These are phyloP conservation scores for Pheucticus melanocephalus DNA, from an alignment of 2,113 vertebrate genomes.

Conservation along the genomic window DNA sequence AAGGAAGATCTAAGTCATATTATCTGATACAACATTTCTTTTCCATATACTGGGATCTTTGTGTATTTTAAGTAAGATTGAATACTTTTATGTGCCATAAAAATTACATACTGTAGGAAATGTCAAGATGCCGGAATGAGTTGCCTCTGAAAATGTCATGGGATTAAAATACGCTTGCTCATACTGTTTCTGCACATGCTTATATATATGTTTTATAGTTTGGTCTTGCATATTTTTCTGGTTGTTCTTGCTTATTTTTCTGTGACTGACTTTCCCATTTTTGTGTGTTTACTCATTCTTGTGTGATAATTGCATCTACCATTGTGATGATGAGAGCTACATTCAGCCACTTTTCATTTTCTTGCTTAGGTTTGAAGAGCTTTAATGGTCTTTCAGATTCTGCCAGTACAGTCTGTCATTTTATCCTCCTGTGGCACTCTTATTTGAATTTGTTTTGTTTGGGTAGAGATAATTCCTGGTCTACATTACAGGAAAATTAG, in stretches of 20 bases:
- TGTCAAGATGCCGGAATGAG: not conserved
- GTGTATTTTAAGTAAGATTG: not conserved
- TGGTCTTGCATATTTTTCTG: not conserved
- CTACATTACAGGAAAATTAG: not conserved
- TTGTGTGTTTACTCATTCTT: not conserved
- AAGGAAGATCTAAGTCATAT: not conserved
- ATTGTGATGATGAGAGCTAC: not conserved
- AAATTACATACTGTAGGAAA: not conserved
- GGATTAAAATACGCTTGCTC: not conserved
- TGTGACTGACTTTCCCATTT: not conserved
- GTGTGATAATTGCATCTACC: not conserved
- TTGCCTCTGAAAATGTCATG: not conserved
- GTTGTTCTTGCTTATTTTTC: not conserved
- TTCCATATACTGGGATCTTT: not conserved
- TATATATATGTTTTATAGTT: not conserved
- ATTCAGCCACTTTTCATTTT: not conserved
- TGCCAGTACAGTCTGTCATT: not conserved
- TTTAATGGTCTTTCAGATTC: not conserved
- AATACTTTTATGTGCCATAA: not conserved
- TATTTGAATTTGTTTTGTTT: not conserved
- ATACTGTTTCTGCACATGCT: not conserved
- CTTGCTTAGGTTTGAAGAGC: not conserved
- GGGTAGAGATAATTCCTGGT: not conserved
- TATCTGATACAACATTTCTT: not conserved
- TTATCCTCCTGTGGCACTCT: not conserved